These are phyloP conservation scores for Suricata suricatta DNA, from an alignment of 2,113 vertebrate species.

Conservation along the genomic window DNA sequence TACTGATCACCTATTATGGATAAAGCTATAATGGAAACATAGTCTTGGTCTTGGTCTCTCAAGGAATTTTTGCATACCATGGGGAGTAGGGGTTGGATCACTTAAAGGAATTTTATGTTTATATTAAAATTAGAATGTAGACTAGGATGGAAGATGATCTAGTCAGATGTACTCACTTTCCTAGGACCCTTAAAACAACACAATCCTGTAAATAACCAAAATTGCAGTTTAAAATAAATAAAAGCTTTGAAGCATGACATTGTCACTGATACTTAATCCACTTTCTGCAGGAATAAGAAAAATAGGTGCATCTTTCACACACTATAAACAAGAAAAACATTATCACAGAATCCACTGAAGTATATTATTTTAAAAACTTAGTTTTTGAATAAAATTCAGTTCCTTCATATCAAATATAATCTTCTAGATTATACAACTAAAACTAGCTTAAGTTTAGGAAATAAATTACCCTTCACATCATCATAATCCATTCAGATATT, in stretches of 20 bases:
- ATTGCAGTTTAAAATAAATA: background rate
- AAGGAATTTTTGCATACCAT: background rate
- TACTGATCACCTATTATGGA: background rate
- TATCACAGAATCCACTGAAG: background rate
- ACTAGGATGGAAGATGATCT: background rate
- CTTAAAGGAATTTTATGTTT: background rate
- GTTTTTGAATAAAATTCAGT: constrained; percentile 32
- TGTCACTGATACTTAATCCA: background rate
- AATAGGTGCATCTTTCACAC: background rate
- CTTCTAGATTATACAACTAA: constrained; percentile 16
- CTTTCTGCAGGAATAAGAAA: background rate
- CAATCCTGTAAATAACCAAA: background rate
- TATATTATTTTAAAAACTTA: background rate
- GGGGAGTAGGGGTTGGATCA: rapidly evolving
- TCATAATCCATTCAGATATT: background rate
- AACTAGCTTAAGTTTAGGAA: constrained; percentile 16
- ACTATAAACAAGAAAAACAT: background rate
- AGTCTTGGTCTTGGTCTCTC: background rate
- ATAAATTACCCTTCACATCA: background rate
- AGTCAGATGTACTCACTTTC: background rate
- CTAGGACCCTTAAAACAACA: background rate
- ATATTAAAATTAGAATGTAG: constrained; percentile 7
- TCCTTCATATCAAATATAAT: background rate
- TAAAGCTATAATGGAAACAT: background rate
- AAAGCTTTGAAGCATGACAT: background rate